These are phyloP conservation scores for Onthophagus sagittarius DNA, from an alignment of 2,888 invertebrate genomes.

Conservation along the genomic window DNA sequence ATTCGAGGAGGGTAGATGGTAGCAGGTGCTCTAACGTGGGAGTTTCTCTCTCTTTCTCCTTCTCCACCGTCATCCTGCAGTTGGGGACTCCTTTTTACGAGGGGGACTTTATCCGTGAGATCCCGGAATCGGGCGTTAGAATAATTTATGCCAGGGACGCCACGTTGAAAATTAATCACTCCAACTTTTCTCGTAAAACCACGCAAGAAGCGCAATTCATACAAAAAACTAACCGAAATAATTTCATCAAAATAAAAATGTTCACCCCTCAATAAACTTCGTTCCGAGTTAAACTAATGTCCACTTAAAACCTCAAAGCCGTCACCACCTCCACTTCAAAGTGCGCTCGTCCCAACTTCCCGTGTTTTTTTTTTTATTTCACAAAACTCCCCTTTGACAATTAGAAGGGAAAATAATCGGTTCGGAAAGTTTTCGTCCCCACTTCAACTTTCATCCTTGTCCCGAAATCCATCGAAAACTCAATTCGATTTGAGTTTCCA, in stretches of 20 bases:
- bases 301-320: background rate
- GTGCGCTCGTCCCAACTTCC: background rate
- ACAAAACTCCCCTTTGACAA: background rate
- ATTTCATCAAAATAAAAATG: background rate
- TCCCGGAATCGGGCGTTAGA: background rate
- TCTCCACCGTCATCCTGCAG: background rate
- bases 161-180: background rate
- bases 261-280: background rate
- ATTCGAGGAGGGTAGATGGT: constrained; percentile 2
- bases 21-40: constrained; percentile 6
- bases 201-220: too few species aligned
- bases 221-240: background rate
- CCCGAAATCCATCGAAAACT: too few species aligned
- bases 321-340: background rate
- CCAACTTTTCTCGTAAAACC: too few species aligned
- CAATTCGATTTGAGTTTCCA: background rate
- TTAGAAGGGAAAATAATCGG: background rate
- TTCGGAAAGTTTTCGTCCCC: background rate
- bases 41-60: background rate
- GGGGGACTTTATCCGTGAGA: background rate
- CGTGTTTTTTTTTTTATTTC: background rate
- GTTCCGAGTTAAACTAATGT: background rate
- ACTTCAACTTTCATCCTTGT: too few species aligned
- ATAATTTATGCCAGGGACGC: background rate
- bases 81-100: background rate